These are phyloP conservation scores for Dermochelys coriacea DNA, from an alignment of 2,797 vertebrate species.

Conservation along the genomic window DNA sequence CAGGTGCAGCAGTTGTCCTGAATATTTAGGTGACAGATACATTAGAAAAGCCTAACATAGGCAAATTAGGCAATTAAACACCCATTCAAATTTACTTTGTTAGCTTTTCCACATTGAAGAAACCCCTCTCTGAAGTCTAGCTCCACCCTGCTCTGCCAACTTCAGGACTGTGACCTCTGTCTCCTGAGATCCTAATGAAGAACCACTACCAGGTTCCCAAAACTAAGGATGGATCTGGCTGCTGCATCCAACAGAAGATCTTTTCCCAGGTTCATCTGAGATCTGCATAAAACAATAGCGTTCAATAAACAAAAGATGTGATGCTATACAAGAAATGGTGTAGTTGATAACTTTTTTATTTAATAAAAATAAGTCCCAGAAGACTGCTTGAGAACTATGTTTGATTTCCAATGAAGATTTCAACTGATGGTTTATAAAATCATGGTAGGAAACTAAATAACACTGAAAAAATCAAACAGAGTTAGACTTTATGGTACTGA, in stretches of 20 bases:
- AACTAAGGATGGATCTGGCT: not conserved
- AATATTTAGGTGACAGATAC: not conserved
- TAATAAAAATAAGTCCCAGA: not conserved
- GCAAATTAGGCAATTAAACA: not conserved
- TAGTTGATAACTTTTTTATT: not conserved
- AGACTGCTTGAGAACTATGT: not conserved
- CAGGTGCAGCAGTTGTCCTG: conserved; percentile 23
- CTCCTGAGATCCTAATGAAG: not conserved
- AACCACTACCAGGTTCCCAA: accelerated
- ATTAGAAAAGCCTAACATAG: not conserved
- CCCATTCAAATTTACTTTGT: not conserved
- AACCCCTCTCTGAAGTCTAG: not conserved
- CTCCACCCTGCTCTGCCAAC: not conserved
- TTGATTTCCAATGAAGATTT: accelerated
- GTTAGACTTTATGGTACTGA: no score
- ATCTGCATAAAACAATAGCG: not conserved
- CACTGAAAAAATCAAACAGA: no score
- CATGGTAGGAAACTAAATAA: no score
- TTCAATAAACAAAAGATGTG: not conserved
- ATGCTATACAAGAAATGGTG: not conserved
- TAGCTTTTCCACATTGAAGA: not conserved
- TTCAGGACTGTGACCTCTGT: not conserved
- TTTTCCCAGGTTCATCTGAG: not conserved
- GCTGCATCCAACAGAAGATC: not conserved
- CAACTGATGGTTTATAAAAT: not conserved